Conservation (phyloP, 2,888 invertebrate genomes). For the Lamellibrachia satsuma region DNA sequence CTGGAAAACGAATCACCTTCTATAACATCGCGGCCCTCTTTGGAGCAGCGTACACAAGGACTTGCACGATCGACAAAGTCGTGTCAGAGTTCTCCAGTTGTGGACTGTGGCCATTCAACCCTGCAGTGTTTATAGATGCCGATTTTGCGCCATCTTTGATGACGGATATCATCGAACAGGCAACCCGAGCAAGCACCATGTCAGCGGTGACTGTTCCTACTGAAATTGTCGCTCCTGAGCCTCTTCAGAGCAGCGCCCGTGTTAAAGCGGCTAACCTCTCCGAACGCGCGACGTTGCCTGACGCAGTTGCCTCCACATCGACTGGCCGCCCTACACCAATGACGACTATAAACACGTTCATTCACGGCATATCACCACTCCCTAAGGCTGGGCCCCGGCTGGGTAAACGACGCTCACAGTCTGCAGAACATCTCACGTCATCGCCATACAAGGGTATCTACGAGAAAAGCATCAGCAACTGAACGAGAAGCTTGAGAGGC, state of each 20-base stretch:
- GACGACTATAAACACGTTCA: too few relatives aligned
- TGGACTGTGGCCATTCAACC: not conserved
- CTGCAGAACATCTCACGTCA: not conserved
- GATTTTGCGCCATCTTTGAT: not conserved
- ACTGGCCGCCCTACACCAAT: not conserved
- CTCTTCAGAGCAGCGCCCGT: not conserved
- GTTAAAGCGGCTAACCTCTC: not conserved
- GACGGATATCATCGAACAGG: not conserved
- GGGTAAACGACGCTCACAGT: too few relatives aligned
- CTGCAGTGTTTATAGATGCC: not conserved
- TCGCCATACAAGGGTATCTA: not conserved
- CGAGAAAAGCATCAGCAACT: not conserved
- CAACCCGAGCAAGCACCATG: not conserved
- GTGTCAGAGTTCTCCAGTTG: not conserved
- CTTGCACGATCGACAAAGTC: not conserved
- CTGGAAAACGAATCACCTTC: not conserved
- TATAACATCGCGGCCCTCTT: not conserved
- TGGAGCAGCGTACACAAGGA: not conserved
- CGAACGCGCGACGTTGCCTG: not conserved
- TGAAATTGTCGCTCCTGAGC: not conserved
- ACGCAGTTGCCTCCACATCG: not conserved
- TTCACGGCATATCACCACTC: too few relatives aligned
- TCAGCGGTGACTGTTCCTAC: not conserved
- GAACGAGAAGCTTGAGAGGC: not conserved
- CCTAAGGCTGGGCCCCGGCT: too few relatives aligned